Conservation (phyloP, 2,797 vertebrate species). For the Anguilla marmorata region DNA sequence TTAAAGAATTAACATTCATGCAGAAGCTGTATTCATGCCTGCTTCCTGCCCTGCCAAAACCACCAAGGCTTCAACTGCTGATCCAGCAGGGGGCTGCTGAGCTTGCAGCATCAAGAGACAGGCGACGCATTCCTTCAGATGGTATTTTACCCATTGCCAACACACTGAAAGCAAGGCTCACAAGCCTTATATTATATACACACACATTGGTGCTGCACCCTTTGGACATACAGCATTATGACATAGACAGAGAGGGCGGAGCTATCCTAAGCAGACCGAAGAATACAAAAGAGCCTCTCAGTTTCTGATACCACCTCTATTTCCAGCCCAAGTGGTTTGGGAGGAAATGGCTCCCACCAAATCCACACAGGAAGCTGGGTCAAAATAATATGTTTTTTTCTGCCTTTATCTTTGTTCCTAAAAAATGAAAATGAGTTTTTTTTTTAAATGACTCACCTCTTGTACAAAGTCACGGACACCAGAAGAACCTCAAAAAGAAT, state of each 20-base stretch:
- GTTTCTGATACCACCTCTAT: constrained; percentile 17
- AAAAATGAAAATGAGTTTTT: not conserved
- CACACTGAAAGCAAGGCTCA: no score
- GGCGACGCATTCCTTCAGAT: no score
- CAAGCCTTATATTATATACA: no score
- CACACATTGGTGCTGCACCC: not conserved
- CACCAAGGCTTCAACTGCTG: constrained; percentile 66
- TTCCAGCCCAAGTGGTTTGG: constrained; percentile 16
- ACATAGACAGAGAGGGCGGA: constrained; percentile 4
- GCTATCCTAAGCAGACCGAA: not conserved
- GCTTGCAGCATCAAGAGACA: not conserved
- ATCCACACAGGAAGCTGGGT: constrained; percentile 16
- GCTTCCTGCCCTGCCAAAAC: constrained; percentile 54
- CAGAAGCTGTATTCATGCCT: constrained; percentile 45
- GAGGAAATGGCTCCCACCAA: constrained; percentile 30
- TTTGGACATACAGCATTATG: not conserved
- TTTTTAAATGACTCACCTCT: not conserved
- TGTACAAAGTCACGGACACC: constrained; percentile 5
- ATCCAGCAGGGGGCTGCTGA: constrained; percentile 62
- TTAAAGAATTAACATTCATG: constrained; percentile 54
- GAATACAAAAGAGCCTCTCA: constrained; percentile 22
- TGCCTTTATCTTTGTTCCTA: constrained; percentile 8
- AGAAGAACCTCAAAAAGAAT: constrained; percentile 8
- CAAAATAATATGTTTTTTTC: constrained; percentile 6
- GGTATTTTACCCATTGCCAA: no score